These are phyloP conservation scores for Drosophila phalerata DNA, from an alignment of 2,888 invertebrate genomes.

Conservation along the genomic window DNA sequence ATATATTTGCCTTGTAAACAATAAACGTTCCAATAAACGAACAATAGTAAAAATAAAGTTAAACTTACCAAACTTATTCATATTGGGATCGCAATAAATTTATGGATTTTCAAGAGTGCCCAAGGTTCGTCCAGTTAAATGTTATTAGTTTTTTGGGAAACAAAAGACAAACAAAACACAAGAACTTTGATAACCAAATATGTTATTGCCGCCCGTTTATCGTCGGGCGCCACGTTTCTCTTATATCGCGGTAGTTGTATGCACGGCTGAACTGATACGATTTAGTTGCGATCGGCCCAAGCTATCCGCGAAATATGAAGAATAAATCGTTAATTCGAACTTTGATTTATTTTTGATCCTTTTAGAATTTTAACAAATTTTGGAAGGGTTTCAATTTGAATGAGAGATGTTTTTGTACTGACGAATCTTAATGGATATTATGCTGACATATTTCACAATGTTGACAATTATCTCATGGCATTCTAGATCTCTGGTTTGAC, in stretches of 20 bases:
- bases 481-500: neutral
- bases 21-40: constrained; percentile 40
- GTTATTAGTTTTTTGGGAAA: constrained; percentile 24
- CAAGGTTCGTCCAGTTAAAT: constrained; percentile 9
- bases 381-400: constrained; percentile 72
- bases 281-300: constrained; percentile 56
- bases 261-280: constrained; percentile 49
- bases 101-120: neutral
- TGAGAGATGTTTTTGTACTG: constrained; percentile 74
- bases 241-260: constrained; percentile 52
- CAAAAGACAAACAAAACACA: constrained; percentile 62
- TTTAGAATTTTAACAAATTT: constrained; percentile 79
- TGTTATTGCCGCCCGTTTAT: constrained; percentile 63
- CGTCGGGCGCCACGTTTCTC: constrained; percentile 61
- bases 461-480: constrained; percentile 25
- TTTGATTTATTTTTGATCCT: constrained; percentile 77
- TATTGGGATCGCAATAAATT: constrained; percentile 42
- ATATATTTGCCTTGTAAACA: constrained; percentile 31
- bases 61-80: constrained; percentile 74
- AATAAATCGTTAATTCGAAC: constrained; percentile 73
- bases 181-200: constrained; percentile 63
- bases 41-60: constrained; percentile 32
- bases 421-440: constrained; percentile 15
- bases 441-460: constrained; percentile 9
- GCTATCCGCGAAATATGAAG: constrained; percentile 69